Evolutionary conservation across 2,888 invertebrate species (phyloP), one percentile per base, ranked within the genome.

Genomic region (Meloe dianella): DNA sequence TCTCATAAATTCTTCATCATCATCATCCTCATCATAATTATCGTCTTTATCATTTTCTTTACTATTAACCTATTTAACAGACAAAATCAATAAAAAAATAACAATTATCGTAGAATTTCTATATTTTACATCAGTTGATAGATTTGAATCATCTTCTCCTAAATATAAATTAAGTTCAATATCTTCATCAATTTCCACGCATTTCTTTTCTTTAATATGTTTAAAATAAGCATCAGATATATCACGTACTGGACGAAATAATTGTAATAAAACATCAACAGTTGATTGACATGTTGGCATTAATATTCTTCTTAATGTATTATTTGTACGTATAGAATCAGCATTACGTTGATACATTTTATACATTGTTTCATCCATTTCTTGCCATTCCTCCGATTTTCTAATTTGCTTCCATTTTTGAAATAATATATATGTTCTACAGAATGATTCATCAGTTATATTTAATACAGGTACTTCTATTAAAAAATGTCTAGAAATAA

Each of bases 371-470:
- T 73, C 65, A 38, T 77, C 75, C 71, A 78, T 75, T 32, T 63
- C 61, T 47, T 67, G 47, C 71, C 73, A 72, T 9, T 69, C 68
- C 17, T 70, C 69, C 2, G 61, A 17, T 57, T 63, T 63, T 29
- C 65, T 47, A 1, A 75, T 67, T 35, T 64, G 74, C 64, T 80
- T 79, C 75, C 77, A 79, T 60, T 75, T 77, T 66, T 78, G 73
- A 66, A 76, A 79, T 10, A 78, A 57, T 32, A 80, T 76, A 62
- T 75, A 79, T 60, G 73, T 71, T 41, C 79, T 70, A 68, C 78
- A 78, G 70, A 78, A 79, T 7, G 74, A 75, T 57, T 77, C 70
- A 51, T 78, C 78, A 7, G 72, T 71, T 10, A 73, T 66, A 54
- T 75, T 73, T 17, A 64, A 69, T n/a, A 64, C 63, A 29, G 77